Percentiles rank a stretch among this genome's conserved stretches.
Conservation (phyloP, 2,888 invertebrate species). For the Athalia rosae region DNA sequence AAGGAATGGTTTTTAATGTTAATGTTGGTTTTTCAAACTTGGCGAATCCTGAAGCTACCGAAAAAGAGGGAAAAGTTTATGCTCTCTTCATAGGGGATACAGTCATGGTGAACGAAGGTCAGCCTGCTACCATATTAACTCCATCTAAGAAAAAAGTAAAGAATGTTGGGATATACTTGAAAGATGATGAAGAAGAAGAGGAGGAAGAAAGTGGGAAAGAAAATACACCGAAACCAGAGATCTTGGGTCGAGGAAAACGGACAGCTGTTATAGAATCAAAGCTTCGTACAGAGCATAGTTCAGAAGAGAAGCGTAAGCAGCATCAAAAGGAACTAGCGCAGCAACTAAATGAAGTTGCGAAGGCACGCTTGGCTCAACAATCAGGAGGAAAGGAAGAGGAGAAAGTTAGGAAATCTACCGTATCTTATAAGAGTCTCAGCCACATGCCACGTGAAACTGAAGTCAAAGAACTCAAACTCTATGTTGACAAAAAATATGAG, state of each 20-base stretch:
- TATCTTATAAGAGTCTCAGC: constrained; percentile 93
- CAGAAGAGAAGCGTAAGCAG: constrained; percentile 97
- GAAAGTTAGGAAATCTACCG: constrained; percentile 93
- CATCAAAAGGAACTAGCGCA: constrained; percentile 97
- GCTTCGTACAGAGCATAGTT: constrained; percentile 93
- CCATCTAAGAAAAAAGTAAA: constrained; percentile 96
- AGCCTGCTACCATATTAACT: constrained; percentile 90
- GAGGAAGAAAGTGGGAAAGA: constrained; percentile 79
- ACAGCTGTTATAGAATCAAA: constrained; percentile 96
- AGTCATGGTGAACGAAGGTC: constrained; percentile 91
- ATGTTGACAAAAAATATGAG: constrained; percentile 97
- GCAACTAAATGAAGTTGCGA: constrained; percentile 93
- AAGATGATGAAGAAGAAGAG: constrained; percentile 91
- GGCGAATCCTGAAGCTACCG: constrained; percentile 86
- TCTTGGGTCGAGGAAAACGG: constrained; percentile 87
- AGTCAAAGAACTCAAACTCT: constrained; percentile 94
- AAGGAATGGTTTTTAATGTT: constrained; percentile 98
- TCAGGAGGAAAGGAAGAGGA: constrained; percentile 89
- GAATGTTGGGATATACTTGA: constrained; percentile 95
- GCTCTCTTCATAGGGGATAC: constrained; percentile 98
- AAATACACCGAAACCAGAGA: constrained; percentile 80
- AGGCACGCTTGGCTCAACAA: constrained; percentile 92
- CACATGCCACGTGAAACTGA: constrained; percentile 96
- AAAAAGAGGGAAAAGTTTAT: constrained; percentile 92
- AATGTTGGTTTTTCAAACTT: constrained; percentile 94